Conservation (phyloP, 1,140 invertebrate species). For the Panagrolaimus sp. region DNA sequence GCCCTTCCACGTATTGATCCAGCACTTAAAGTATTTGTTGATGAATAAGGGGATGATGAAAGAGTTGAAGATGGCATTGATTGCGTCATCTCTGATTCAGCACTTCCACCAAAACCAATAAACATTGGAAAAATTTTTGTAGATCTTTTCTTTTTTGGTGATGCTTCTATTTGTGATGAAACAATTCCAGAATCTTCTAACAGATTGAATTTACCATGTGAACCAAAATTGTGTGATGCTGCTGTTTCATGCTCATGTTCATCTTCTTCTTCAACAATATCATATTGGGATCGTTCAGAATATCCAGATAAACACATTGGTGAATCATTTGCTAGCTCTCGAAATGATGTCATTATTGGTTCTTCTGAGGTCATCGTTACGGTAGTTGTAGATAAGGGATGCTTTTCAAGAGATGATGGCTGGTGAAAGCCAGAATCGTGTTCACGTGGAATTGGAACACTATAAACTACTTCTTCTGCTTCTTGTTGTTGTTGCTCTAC, state of each 20-base stretch:
- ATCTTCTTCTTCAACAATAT: conserved; percentile 1
- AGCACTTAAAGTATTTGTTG: not conserved
- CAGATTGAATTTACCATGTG: not conserved
- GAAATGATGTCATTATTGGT: conserved; percentile 48
- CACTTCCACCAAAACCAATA: conserved; percentile 41
- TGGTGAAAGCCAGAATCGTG: not conserved
- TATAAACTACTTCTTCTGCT: too few species aligned
- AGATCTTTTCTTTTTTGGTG: not conserved
- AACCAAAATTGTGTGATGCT: not conserved
- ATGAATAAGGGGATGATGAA: conserved; percentile 8
- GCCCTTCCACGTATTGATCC: conserved; percentile 15
- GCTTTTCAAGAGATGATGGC: not conserved
- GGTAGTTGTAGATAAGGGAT: too few species aligned
- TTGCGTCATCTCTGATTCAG: conserved; percentile 25
- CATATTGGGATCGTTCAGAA: conserved; percentile 20
- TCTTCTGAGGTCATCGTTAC: not conserved
- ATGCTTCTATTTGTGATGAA: conserved; percentile 1
- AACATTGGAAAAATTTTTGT: conserved; percentile 53
- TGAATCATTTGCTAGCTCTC: conserved; percentile 39
- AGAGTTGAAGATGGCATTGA: conserved; percentile 11
- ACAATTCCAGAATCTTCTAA: conserved; percentile 26
- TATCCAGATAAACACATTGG: conserved; percentile 34
- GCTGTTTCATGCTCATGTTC: not conserved
- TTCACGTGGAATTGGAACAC: not conserved
- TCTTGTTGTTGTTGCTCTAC: not conserved